Conservation (phyloP, 2,113 vertebrate genomes). For the Galemys pyrenaicus region DNA sequence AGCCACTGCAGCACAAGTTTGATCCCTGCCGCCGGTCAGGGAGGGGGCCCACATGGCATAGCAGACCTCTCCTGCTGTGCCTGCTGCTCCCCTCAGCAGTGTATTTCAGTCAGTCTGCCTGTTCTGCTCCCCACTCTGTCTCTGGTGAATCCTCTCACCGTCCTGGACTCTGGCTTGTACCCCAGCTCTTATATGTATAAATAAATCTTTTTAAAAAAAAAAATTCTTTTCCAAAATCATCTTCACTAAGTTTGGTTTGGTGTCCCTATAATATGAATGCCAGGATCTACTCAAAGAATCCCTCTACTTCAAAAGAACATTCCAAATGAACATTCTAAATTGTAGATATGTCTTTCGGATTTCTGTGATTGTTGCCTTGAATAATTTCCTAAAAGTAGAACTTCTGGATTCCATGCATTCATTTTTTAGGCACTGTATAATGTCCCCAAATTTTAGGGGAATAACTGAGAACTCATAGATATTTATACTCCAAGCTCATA, state of each 20-base stretch:
- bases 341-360: neutral
- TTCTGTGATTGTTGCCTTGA: slow-evolving; percentile 1
- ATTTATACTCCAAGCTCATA: neutral
- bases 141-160: no score
- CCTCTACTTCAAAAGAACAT: slow-evolving; percentile 17
- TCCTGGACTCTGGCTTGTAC: no score
- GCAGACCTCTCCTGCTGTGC: no score
- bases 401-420: neutral
- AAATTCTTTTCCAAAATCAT: slow-evolving; percentile 12
- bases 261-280: neutral
- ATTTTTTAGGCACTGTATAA: neutral
- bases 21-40: no score
- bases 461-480: slow-evolving; percentile 43
- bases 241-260: neutral
- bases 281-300: slow-evolving; percentile 11
- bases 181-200: no score
- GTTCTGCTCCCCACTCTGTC: no score
- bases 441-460: slow-evolving; percentile 24
- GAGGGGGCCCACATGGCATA: no score
- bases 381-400: slow-evolving; percentile 50
- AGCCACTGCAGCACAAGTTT: no score
- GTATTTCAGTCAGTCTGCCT: no score
- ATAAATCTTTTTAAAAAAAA: no score
- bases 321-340: neutral
- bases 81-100: no score